These are phyloP conservation scores for Drosophila pseudoobscura DNA, from an alignment of 1,140 invertebrate genomes.

Conservation along the genomic window DNA sequence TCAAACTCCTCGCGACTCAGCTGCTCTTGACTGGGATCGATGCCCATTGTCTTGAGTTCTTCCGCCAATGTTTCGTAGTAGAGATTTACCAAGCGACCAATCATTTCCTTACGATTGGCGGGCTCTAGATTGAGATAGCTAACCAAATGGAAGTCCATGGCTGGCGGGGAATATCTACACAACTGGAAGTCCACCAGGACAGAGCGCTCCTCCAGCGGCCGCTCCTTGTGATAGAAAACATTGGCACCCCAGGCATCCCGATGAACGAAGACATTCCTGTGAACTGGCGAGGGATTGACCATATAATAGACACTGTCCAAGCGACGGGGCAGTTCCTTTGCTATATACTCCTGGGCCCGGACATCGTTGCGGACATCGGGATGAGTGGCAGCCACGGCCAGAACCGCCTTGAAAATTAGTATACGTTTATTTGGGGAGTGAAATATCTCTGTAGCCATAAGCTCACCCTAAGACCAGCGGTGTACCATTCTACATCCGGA, in stretches of 20 bases:
- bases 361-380: conserved; percentile 44
- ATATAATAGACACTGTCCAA: conserved; percentile 76
- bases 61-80: conserved; percentile 51
- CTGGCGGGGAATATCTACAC: conserved; percentile 85
- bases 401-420: conserved; percentile 45
- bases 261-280: conserved; percentile 86
- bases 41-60: conserved; percentile 43
- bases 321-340: conserved; percentile 56
- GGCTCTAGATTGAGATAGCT: conserved; percentile 67
- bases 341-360: conserved; percentile 56
- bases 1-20: conserved; percentile 51
- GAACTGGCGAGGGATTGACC: conserved; percentile 65
- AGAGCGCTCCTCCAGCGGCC: conserved; percentile 81
- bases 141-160: conserved; percentile 84
- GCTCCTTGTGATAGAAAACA: conserved; percentile 85
- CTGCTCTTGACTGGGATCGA: conserved; percentile 38
- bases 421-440: background rate
- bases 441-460: no score
- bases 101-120: conserved; percentile 37
- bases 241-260: conserved; percentile 87
- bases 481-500: conserved; percentile 63
- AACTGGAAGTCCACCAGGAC: conserved; percentile 86
- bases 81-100: conserved; percentile 7
- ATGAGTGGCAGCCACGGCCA: conserved; percentile 59
- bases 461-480: conserved; percentile 62